Conservation (phyloP, 2,888 invertebrate species). For the Trimorus sp. region DNA sequence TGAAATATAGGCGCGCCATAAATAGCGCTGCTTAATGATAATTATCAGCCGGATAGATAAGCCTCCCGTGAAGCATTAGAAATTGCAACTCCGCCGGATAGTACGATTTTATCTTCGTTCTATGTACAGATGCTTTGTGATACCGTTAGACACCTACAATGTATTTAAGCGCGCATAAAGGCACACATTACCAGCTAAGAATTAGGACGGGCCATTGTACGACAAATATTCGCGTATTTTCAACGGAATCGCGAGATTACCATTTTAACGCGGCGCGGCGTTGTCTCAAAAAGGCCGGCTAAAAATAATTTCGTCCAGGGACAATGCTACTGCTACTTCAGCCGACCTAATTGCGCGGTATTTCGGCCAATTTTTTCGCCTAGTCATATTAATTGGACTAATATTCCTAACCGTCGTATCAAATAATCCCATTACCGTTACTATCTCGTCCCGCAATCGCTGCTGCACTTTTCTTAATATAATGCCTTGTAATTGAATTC, state of each 20-base stretch:
- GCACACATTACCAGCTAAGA: constrained; percentile 25
- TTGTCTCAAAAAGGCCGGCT: constrained; percentile 5
- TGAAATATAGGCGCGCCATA: constrained; percentile 45
- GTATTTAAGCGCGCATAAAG: constrained; percentile 51
- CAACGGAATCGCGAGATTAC: constrained; percentile 20
- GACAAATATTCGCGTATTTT: constrained; percentile 38
- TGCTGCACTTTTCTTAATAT: too few species aligned
- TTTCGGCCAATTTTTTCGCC: too few species aligned
- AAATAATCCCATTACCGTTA: too few species aligned
- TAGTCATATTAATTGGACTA: too few species aligned
- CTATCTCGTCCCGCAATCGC: too few species aligned
- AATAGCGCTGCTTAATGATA: constrained; percentile 57
- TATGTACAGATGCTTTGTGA: constrained; percentile 61
- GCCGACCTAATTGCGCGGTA: too few species aligned
- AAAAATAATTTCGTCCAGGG: too few species aligned
- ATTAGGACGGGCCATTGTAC: constrained; percentile 33
- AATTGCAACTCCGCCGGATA: constrained; percentile 56
- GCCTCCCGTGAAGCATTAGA: constrained; percentile 53
- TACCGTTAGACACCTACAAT: constrained; percentile 46
- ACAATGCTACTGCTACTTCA: too few species aligned
- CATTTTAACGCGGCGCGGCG: background rate
- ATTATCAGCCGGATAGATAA: constrained; percentile 56
- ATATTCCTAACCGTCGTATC: too few species aligned
- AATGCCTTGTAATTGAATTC: too few species aligned
- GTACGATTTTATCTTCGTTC: constrained; percentile 54